Percentiles rank a stretch among this genome's conserved stretches.
Evolutionary conservation across 2,797 vertebrate species (phyloP).

Genomic region (Sphenodon punctatus): DNA sequence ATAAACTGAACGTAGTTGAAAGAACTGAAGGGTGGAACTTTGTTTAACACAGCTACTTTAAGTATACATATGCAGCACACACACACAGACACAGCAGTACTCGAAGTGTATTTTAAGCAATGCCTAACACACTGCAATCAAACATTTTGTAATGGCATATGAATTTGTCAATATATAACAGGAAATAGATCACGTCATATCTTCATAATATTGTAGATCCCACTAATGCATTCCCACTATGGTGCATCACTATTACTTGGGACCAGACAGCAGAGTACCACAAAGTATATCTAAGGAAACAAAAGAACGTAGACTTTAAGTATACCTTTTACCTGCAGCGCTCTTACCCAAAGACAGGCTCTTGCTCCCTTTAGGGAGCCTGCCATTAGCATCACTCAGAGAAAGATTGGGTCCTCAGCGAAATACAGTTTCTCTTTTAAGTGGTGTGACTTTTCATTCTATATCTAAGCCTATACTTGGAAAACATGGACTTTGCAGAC

Average conservation of each 20-base stretch:
- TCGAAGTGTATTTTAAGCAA: not conserved
- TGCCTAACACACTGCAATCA: not conserved
- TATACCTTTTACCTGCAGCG: not conserved
- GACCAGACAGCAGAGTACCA: too few relatives aligned
- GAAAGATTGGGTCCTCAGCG: not conserved
- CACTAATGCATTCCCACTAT: not conserved
- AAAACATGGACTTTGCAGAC: not conserved
- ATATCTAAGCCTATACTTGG: too few relatives aligned
- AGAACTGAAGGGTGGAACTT: not conserved
- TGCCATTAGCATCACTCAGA: not conserved
- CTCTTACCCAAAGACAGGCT: not conserved
- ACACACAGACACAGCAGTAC: not conserved
- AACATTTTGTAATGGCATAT: not conserved
- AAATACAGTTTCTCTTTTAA: too few relatives aligned
- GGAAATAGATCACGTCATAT: not conserved
- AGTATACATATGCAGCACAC: not conserved
- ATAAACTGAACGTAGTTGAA: not conserved
- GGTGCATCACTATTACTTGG: not conserved
- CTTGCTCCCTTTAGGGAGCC: not conserved
- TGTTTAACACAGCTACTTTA: not conserved
- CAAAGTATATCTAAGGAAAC: not conserved
- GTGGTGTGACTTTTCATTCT: too few relatives aligned
- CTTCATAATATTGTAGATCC: not conserved
- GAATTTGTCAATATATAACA: not conserved
- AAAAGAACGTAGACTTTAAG: not conserved